phyloP scores from a whole-genome alignment of 2,113 vertebrate species.

The Climacteris rufus region DNA sequence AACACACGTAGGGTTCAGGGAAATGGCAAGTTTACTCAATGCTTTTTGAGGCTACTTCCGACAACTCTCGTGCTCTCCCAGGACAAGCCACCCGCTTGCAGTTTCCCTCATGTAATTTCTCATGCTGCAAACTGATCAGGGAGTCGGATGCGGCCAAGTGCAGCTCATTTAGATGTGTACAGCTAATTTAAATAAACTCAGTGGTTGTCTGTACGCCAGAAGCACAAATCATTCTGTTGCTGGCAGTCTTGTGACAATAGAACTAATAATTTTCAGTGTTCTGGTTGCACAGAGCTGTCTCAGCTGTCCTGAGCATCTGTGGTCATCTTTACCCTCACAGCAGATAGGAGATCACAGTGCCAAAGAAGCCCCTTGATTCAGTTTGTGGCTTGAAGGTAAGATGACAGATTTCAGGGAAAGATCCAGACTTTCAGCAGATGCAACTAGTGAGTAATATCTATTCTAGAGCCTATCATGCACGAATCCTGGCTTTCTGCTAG shows the following conservation, averaged over 20 bases:
- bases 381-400: background rate
- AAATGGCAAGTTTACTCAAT: background rate
- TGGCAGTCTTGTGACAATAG: background rate
- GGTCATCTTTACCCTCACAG: background rate
- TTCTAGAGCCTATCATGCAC: conserved; percentile 44
- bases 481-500: conserved; percentile 50
- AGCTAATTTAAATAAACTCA: background rate
- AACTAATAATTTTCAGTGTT: background rate
- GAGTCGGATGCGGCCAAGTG: background rate
- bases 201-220: background rate
- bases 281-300: background rate
- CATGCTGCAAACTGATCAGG: background rate
- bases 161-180: background rate
- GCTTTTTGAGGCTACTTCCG: background rate
- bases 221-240: background rate
- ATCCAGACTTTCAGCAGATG: conserved; percentile 58
- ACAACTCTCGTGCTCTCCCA: background rate
- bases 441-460: conserved; percentile 57
- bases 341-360: rapidly evolving
- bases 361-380: background rate
- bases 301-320: background rate
- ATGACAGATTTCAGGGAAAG: conserved; percentile 22
- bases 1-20: rapidly evolving
- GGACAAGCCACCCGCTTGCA: background rate
- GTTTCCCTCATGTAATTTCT: background rate